Conservation (phyloP, 2,113 vertebrate genomes). For the Chionomys nivalis region DNA sequence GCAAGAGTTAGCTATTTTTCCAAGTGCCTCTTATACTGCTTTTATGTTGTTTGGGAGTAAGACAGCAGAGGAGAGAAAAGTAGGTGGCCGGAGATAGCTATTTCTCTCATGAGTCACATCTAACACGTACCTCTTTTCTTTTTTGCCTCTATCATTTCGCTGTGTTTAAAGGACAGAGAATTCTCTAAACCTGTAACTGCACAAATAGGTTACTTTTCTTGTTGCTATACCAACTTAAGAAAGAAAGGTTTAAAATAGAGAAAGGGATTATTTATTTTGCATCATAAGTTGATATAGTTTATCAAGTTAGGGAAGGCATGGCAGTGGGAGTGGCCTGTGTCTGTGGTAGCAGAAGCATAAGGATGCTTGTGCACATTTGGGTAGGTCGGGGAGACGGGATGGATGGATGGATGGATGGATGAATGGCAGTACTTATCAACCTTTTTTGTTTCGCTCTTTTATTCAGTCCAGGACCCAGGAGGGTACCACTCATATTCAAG, state of each 20-base stretch:
- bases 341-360: background rate
- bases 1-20: constrained; percentile 32
- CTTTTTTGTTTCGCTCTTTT: background rate
- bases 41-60: constrained; percentile 25
- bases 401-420: background rate
- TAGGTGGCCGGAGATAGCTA: background rate
- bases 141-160: background rate
- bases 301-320: background rate
- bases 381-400: background rate
- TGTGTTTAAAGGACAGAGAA: background rate
- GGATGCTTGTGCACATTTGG: background rate
- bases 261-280: background rate
- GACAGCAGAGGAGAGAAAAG: background rate
- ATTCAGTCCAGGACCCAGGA: background rate
- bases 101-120: constrained; percentile 43
- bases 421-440: background rate
- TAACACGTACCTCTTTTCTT: background rate
- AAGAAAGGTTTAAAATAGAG: background rate
- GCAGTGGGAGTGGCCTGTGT: background rate
- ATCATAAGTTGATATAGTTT: background rate
- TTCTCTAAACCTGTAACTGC: background rate
- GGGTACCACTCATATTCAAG: background rate
- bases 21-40: constrained; percentile 14
- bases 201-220: background rate
- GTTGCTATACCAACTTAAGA: background rate